Evolutionary conservation across 2,797 vertebrate species (phyloP), one percentile per base, ranked within the genome.

Genomic region (Chanos chanos): DNA sequence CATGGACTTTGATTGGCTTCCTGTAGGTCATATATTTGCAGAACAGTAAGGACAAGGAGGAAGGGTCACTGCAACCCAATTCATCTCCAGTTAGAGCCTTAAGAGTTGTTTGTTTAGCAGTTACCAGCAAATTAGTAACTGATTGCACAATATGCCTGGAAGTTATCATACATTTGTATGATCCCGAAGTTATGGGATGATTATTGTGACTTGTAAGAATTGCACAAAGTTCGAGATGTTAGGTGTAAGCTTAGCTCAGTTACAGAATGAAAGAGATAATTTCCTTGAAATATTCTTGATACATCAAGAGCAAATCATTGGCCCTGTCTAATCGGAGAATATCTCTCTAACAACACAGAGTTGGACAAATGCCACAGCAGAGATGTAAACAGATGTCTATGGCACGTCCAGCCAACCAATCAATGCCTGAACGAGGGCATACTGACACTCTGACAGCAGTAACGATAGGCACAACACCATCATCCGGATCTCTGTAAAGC

Each of bases 311-410:
- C 59, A 57, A 67, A 69, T 58, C 52, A 49, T 27, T 44, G 53
- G 49, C 19, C 34, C 47, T 48, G 25, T 41, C 66, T 71, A 62
- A 75, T 65, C 60, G 63, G 52, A 71, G 52, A 44, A 34, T 31
- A 36, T 53, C 47, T 37, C 49, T 30, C 3, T 6, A 47, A 50
- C 51, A 53, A 57, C 52, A 34, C 21, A 33, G 60, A 31, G 41
- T 31, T 70, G 69, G 66, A 64, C 39, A 12, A 18, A 13, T n/a
- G 64, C 69, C 69, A 77, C 61, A 58, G 58, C 60, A 24, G 56
- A 64, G 62, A 40, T 45, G 37, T 65, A 58, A 66, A 54, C 69
- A 74, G 60, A 77, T 72, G 69, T 60, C 63, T 64, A 47, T 52
- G 44, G 37, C 33, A 56, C 55, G 41, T 30, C 43, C 28, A 16